Evolutionary conservation across 2,113 vertebrate genomes (phyloP).

Genomic region (Gobiocypris rarus): DNA sequence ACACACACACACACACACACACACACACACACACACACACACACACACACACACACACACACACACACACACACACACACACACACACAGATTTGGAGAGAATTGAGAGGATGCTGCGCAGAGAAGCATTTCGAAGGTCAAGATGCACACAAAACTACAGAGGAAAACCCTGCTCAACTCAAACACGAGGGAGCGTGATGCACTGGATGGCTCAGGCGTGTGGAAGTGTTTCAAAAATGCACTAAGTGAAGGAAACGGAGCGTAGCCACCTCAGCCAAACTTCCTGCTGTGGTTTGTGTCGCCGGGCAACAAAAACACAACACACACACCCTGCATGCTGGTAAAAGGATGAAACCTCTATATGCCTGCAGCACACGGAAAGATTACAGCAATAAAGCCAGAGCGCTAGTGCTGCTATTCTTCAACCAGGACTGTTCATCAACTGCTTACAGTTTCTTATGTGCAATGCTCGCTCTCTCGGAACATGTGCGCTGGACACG

Average conservation of each 20-base stretch:
- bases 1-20: not conserved
- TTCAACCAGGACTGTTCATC: too few relatives aligned
- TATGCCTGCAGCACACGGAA: not conserved
- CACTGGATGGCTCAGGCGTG: not conserved
- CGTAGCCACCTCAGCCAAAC: constrained; percentile 39
- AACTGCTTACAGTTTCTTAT: too few relatives aligned
- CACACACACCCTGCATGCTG: not conserved
- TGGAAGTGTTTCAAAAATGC: not conserved
- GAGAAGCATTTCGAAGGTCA: constrained; percentile 3
- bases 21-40: not conserved
- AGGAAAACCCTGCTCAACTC: not conserved
- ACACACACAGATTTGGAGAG: not conserved
- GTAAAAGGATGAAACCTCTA: not conserved
- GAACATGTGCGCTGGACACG: too few relatives aligned
- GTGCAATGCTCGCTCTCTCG: too few relatives aligned
- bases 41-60: too few relatives aligned
- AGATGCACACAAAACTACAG: not conserved
- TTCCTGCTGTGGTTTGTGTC: constrained; percentile 50
- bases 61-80: too few relatives aligned
- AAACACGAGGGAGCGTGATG: not conserved
- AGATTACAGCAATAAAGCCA: too few relatives aligned
- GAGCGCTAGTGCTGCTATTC: too few relatives aligned
- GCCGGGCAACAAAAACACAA: constrained; percentile 33
- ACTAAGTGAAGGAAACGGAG: constrained; percentile 37
- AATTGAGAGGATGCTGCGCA: not conserved